phyloP scores from a whole-genome alignment of 2,113 vertebrate genomes.

The Melanotaenia duboulayi region DNA sequence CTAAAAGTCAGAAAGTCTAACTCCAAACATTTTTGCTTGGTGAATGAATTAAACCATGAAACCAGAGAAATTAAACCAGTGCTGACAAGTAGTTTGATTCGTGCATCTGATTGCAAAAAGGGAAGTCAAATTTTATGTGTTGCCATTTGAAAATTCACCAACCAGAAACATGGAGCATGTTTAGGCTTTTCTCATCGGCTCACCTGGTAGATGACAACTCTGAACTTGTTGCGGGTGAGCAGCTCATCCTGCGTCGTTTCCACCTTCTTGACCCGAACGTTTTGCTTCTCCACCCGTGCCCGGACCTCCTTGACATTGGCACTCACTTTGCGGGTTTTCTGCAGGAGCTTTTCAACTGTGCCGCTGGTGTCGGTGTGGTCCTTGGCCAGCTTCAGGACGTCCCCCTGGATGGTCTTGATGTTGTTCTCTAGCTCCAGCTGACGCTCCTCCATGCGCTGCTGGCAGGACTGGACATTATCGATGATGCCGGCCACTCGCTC shows the following conservation, averaged over 20 bases:
- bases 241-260: conserved; percentile 94
- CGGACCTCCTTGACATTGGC: conserved; percentile 94
- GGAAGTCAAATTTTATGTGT: no score
- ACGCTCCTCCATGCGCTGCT: conserved; percentile 94
- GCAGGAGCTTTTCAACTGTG: conserved; percentile 90
- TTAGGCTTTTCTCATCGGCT: not conserved
- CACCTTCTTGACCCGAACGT: conserved; percentile 88
- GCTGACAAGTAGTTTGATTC: no score
- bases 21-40: not conserved
- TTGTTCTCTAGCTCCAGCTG: conserved; percentile 91
- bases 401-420: conserved; percentile 92
- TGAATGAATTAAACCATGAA: no score
- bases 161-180: not conserved
- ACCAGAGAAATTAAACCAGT: no score
- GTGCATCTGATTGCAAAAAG: no score
- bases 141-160: no score
- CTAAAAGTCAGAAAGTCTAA: rapidly evolving
- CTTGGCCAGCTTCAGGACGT: conserved; percentile 91
- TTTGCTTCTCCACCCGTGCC: conserved; percentile 91
- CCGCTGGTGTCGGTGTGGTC: conserved; percentile 89
- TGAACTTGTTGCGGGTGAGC: conserved; percentile 95
- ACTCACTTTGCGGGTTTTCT: conserved; percentile 95
- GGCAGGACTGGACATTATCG: conserved; percentile 92
- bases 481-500: conserved; percentile 95
- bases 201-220: conserved; percentile 98